Percentiles rank a stretch among this genome's conserved stretches.
Evolutionary conservation across 1,140 invertebrate species (phyloP).

Genomic region (Cheumatopsyche charites): DNA sequence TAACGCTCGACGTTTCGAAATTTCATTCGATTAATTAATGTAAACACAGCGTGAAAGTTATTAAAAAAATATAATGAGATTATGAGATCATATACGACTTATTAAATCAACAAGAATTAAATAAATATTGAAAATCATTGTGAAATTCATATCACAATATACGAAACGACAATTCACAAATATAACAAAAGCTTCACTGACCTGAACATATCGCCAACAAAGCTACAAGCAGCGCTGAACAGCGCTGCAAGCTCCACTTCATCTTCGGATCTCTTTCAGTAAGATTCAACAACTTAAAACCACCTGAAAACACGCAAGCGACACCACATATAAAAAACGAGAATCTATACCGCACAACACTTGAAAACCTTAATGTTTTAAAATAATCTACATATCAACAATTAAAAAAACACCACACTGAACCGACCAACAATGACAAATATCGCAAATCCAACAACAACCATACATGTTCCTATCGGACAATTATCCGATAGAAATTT

Average conservation of each 20-base stretch:
- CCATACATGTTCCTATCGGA: not conserved
- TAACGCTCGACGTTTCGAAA: no score
- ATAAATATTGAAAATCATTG: no score
- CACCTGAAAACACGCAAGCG: constrained; percentile 7
- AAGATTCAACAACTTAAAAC: not conserved
- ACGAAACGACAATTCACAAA: not conserved
- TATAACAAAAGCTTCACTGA: constrained; percentile 1
- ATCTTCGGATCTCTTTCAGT: constrained; percentile 34
- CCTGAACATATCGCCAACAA: constrained; percentile 35
- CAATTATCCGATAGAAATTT: no score
- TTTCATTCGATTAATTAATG: no score
- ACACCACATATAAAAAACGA: not conserved
- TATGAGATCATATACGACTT: no score
- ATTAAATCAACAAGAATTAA: no score
- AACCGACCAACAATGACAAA: constrained; percentile 18
- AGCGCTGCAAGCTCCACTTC: constrained; percentile 23
- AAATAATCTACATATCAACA: not conserved
- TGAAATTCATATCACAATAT: not conserved
- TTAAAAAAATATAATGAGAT: no score
- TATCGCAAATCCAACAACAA: not conserved
- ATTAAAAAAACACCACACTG: not conserved
- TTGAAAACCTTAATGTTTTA: not conserved
- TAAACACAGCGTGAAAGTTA: no score
- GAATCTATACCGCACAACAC: not conserved
- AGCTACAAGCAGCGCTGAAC: constrained; percentile 23